These are phyloP conservation scores for Cryptocephalus moraei DNA, from an alignment of 2,888 invertebrate genomes.

Conservation along the genomic window DNA sequence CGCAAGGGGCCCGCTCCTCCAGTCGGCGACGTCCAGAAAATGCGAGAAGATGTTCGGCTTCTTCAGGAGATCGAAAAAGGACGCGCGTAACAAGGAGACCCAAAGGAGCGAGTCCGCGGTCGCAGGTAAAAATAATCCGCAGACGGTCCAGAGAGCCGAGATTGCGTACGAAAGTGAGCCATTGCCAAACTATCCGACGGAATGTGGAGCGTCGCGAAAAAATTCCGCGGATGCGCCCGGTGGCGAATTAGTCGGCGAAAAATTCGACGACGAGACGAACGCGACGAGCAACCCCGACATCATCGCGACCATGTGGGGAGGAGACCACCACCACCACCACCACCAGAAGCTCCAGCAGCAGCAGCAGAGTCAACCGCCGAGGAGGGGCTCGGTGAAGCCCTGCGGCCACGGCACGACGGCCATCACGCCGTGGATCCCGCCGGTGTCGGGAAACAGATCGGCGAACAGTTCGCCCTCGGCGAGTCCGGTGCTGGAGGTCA, in stretches of 20 bases:
- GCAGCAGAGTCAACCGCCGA: too few relatives aligned
- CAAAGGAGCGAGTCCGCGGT: constrained; percentile 7
- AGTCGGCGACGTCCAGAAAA: neutral
- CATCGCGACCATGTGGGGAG: constrained; percentile 9
- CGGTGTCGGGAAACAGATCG: constrained; percentile 17
- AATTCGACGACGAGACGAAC: constrained; percentile 19
- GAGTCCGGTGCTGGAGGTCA: constrained; percentile 30
- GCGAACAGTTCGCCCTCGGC: constrained; percentile 25
- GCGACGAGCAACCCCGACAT: constrained; percentile 13
- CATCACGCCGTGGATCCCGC: constrained; percentile 28
- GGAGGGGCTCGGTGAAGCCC: constrained; percentile 27
- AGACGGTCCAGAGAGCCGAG: constrained; percentile 20
- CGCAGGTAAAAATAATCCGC: constrained; percentile 22
- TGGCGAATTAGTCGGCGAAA: constrained; percentile 24
- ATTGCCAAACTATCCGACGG: constrained; percentile 21
- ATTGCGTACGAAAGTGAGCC: constrained; percentile 23
- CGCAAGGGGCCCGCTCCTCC: too few relatives aligned
- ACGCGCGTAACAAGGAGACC: constrained; percentile 7
- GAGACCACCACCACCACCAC: neutral
- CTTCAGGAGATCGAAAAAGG: constrained; percentile 31
- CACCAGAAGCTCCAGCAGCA: too few relatives aligned
- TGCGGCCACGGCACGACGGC: constrained; percentile 36
- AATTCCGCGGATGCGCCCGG: constrained; percentile 23
- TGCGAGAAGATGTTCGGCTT: constrained; percentile 28
- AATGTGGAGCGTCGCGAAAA: constrained; percentile 22